phyloP scores from a whole-genome alignment of 2,797 vertebrate species.

The Melopsittacus undulatus region DNA sequence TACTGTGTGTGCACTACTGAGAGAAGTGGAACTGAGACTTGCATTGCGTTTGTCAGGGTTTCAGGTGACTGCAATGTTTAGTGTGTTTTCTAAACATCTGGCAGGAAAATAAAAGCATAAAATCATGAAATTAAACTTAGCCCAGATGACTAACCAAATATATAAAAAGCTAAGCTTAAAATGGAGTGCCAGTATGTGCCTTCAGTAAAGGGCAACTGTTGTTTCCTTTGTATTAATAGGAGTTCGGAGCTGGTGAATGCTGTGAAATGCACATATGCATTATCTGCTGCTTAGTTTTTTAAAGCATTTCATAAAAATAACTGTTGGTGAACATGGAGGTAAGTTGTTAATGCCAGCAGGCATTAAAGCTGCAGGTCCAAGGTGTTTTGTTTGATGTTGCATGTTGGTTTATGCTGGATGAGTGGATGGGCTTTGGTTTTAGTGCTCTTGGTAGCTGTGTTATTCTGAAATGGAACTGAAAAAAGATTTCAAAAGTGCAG shows the following conservation, averaged over 20 bases:
- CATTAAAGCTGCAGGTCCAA: not conserved
- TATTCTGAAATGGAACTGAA: not conserved
- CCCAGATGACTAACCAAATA: not conserved
- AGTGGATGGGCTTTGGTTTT: not conserved
- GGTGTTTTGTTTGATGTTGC: not conserved
- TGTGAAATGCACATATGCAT: not conserved
- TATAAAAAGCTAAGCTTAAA: not conserved
- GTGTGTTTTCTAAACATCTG: not conserved
- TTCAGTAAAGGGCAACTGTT: not conserved
- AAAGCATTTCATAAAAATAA: not conserved
- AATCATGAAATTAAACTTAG: not conserved
- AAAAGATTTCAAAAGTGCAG: not conserved
- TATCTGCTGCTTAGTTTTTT: not conserved
- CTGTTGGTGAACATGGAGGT: not conserved
- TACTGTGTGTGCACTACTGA: not conserved
- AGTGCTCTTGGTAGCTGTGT: not conserved
- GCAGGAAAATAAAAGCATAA: not conserved
- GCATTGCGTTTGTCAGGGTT: not conserved
- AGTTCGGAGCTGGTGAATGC: not conserved
- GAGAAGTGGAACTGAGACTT: not conserved
- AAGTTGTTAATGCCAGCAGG: not conserved
- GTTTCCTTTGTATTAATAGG: not conserved
- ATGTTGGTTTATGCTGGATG: not conserved
- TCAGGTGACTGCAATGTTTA: not conserved
- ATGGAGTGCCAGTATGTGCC: not conserved